Conservation (phyloP, 2,888 invertebrate genomes). For the Patella pellucida region DNA sequence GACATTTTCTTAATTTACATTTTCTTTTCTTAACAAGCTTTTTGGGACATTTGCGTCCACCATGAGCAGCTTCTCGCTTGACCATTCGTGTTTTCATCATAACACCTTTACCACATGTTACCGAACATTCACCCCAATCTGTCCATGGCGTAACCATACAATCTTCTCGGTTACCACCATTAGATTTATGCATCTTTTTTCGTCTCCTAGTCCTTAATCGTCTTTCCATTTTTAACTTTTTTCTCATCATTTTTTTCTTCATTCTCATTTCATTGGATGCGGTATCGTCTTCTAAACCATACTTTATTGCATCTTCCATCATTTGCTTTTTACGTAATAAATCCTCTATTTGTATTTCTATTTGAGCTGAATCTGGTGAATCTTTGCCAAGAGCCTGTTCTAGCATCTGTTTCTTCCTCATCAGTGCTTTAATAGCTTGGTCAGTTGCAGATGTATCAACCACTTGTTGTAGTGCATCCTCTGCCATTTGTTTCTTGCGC, state of each 20-base stretch:
- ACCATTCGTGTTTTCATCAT: constrained; percentile 56
- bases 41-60: constrained; percentile 64
- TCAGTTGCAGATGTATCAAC: neutral
- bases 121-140: constrained; percentile 64
- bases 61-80: constrained; percentile 56
- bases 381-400: constrained; percentile 13
- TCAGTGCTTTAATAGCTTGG: constrained; percentile 25
- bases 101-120: constrained; percentile 57
- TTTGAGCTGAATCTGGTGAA: constrained; percentile 8
- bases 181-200: constrained; percentile 29
- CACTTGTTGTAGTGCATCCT: constrained; percentile 23
- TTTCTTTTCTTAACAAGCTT: constrained; percentile 56
- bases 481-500: constrained; percentile 30
- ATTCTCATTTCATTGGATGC: constrained; percentile 16
- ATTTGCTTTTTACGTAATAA: constrained; percentile 6
- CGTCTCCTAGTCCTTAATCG: constrained; percentile 38
- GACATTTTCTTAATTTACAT: constrained; percentile 58
- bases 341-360: neutral
- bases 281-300: neutral
- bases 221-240: constrained; percentile 43
- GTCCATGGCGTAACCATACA: constrained; percentile 66
- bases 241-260: constrained; percentile 34
- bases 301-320: constrained; percentile 4
- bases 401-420: constrained; percentile 35
- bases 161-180: constrained; percentile 44